phyloP scores from a whole-genome alignment of 1,140 invertebrate genomes.

The Drosophila elegans region DNA sequence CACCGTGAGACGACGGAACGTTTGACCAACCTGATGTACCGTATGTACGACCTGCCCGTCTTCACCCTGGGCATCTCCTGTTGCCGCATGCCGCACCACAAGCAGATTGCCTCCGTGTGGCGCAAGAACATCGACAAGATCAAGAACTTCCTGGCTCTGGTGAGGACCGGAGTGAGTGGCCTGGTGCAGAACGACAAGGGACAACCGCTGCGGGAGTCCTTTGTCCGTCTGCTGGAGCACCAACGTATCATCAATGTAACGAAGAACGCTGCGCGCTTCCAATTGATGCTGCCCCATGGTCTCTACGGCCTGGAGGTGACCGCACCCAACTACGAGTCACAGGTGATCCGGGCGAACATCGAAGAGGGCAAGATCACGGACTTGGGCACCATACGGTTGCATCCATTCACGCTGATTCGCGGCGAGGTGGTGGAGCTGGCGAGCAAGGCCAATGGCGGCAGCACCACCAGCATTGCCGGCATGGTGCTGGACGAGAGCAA shows the following conservation, averaged over 20 bases:
- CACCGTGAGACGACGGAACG: constrained; percentile 65
- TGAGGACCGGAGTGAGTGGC: constrained; percentile 89
- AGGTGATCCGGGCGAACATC: constrained; percentile 84
- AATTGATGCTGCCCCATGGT: constrained; percentile 88
- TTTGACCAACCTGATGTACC: constrained; percentile 86
- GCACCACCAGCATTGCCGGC: constrained; percentile 85
- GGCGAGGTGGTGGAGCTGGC: constrained; percentile 67
- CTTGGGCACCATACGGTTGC: constrained; percentile 57
- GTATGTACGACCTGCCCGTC: constrained; percentile 86
- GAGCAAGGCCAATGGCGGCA: neutral
- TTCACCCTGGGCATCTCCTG: constrained; percentile 89
- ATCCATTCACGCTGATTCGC: constrained; percentile 52
- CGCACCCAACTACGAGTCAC: constrained; percentile 86
- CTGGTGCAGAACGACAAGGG: constrained; percentile 88
- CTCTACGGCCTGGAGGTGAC: constrained; percentile 87
- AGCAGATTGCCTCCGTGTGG: constrained; percentile 90
- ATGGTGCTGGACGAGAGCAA: constrained; percentile 86
- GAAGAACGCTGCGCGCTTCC: constrained; percentile 89
- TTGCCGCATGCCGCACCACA: constrained; percentile 90
- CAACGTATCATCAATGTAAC: constrained; percentile 87
- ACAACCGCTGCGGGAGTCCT: constrained; percentile 89
- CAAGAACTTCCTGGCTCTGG: constrained; percentile 87
- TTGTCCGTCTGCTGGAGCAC: constrained; percentile 87
- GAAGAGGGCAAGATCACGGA: constrained; percentile 58
- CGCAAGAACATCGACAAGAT: constrained; percentile 89